phyloP scores from a whole-genome alignment of 2,113 vertebrate genomes.

The Apteryx mantelli region DNA sequence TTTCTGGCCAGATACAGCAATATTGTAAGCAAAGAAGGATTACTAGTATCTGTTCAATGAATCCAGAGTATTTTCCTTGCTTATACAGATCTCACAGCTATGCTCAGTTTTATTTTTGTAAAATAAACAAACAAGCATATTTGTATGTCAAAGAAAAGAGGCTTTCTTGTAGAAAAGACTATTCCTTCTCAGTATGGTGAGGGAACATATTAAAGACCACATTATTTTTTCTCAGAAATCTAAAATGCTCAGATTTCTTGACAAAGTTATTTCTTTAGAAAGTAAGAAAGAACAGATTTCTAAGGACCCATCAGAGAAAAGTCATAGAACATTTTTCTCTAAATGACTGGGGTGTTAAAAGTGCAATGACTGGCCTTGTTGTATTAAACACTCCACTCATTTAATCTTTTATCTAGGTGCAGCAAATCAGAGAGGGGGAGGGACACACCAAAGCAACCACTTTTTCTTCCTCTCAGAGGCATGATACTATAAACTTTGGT shows the following conservation, averaged over 20 bases:
- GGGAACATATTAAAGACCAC: background rate
- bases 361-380: background rate
- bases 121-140: background rate
- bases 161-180: background rate
- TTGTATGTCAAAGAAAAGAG: background rate
- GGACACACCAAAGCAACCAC: background rate
- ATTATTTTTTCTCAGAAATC: background rate
- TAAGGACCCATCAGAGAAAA: background rate
- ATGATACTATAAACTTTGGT: background rate
- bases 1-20: background rate
- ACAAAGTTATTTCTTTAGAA: background rate
- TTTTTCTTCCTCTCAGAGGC: background rate
- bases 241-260: background rate
- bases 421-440: background rate
- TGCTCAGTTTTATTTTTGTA: background rate
- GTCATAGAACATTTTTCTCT: background rate
- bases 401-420: background rate
- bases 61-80: background rate
- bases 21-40: background rate
- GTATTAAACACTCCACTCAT: background rate
- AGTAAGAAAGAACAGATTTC: background rate
- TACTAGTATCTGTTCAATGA: background rate
- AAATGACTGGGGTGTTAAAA: background rate
- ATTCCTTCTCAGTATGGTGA: background rate
- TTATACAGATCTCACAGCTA: background rate